Percentiles rank a stretch among this genome's conserved stretches.
Evolutionary conservation across 2,888 invertebrate genomes (phyloP).

Genomic region (Helleia helle): DNA sequence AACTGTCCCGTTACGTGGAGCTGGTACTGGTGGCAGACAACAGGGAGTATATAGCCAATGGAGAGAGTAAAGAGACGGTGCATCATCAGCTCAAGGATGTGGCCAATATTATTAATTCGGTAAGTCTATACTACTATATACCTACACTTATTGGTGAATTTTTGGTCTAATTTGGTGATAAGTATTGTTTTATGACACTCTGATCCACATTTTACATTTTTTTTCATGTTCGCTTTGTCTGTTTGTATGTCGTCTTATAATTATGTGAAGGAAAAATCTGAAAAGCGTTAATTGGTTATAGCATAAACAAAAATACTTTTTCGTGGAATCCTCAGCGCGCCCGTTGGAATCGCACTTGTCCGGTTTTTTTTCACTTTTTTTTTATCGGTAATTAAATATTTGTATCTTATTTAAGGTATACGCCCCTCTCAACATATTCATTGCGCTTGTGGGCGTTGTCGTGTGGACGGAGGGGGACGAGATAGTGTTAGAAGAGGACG

Average conservation of each 20-base stretch:
- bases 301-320: no score
- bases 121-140: conserved; percentile 68
- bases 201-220: no score
- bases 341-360: not conserved
- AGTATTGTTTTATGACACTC: no score
- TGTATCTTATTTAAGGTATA: conserved; percentile 81
- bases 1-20: conserved; percentile 90
- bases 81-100: conserved; percentile 92
- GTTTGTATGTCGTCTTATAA: no score
- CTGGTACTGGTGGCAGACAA: conserved; percentile 92
- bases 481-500: conserved; percentile 85
- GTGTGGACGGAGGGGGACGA: conserved; percentile 94
- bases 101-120: conserved; percentile 96
- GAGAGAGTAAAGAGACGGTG: conserved; percentile 81
- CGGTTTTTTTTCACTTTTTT: not conserved
- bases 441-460: conserved; percentile 96
- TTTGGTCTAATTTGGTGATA: no score
- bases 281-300: no score
- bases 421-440: conserved; percentile 94
- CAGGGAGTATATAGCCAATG: conserved; percentile 86
- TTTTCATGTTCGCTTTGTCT: no score
- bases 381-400: not conserved
- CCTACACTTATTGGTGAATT: no score
- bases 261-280: no score
- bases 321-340: no score